Conservation (phyloP, 2,113 vertebrate species). For the Dryoscopus gambensis region DNA sequence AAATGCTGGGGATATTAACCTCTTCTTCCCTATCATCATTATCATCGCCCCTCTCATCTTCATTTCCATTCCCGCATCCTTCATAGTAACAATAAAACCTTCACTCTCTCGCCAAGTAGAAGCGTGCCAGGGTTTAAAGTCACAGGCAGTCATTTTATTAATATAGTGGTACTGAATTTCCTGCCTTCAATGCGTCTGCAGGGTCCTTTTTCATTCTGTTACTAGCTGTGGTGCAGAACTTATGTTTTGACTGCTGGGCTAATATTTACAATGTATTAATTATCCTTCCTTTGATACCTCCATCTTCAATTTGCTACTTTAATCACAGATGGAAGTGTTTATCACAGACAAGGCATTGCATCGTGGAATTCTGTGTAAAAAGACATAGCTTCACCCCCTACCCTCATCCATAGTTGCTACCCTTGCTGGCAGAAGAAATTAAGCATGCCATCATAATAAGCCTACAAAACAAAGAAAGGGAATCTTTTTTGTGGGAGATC, state of each 20-base stretch:
- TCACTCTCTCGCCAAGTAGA: constrained; percentile 31
- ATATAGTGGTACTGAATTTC: constrained; percentile 42
- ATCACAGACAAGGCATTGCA: background rate
- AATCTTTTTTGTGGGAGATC: background rate
- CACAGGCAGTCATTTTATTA: constrained; percentile 54
- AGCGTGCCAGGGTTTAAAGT: constrained; percentile 45
- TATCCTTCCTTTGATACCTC: background rate
- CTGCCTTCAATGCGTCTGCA: constrained; percentile 61
- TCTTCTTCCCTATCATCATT: background rate
- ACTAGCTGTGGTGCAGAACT: constrained; percentile 65
- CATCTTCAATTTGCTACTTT: background rate
- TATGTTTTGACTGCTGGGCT: constrained; percentile 7
- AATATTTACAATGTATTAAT: background rate
- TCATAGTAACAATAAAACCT: constrained; percentile 52
- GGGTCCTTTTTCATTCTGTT: constrained; percentile 53
- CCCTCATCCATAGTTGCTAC: background rate
- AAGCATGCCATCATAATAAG: background rate
- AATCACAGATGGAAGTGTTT: background rate
- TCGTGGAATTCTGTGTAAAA: constrained; percentile 18
- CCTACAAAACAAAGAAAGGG: constrained; percentile 35
- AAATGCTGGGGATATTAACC: constrained; percentile 28
- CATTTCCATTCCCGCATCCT: constrained; percentile 17
- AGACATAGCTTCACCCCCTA: background rate
- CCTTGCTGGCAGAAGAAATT: constrained; percentile 45
- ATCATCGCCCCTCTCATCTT: background rate